These are phyloP conservation scores for Eugnorisma glareosa DNA, from an alignment of 2,888 invertebrate species.

Conservation along the genomic window DNA sequence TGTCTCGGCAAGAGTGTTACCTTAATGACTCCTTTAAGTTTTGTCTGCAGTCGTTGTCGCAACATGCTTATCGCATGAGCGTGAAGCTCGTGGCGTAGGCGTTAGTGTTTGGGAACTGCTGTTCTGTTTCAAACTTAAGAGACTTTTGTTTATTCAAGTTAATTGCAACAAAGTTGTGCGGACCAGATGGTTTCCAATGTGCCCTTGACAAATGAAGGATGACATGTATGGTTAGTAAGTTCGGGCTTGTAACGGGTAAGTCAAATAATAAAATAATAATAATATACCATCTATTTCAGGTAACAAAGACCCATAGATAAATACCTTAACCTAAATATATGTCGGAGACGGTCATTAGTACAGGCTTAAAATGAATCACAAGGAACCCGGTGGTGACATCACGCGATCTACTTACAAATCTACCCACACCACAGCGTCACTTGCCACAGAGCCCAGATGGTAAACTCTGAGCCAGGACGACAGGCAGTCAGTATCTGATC, in stretches of 20 bases:
- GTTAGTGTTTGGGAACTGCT: slow-evolving; percentile 12
- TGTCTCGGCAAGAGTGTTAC: neutral
- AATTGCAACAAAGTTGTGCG: slow-evolving; percentile 6
- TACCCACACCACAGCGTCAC: too few relatives aligned
- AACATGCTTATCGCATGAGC: neutral
- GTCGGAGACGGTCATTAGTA: too few relatives aligned
- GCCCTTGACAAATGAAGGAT: neutral
- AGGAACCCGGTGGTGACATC: too few relatives aligned
- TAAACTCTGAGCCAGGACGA: too few relatives aligned
- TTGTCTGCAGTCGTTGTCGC: neutral
- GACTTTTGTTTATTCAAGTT: slow-evolving; percentile 11
- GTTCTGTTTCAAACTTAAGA: slow-evolving; percentile 16
- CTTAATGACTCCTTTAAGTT: neutral
- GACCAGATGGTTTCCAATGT: slow-evolving; percentile 5
- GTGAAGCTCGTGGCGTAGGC: neutral
- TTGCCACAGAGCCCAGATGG: too few relatives aligned
- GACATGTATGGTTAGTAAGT: neutral
- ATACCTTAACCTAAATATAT: too few relatives aligned
- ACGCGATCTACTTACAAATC: too few relatives aligned
- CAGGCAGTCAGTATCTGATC: too few relatives aligned
- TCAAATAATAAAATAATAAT: too few relatives aligned
- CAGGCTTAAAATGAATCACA: too few relatives aligned
- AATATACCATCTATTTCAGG: too few relatives aligned
- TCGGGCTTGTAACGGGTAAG: neutral
- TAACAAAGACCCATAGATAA: too few relatives aligned